A percentile compares a stretch with the other conserved stretches of the same genome.
phyloP scores from a whole-genome alignment of 2,888 invertebrate genomes.

The Microctonus aethiopoides region DNA sequence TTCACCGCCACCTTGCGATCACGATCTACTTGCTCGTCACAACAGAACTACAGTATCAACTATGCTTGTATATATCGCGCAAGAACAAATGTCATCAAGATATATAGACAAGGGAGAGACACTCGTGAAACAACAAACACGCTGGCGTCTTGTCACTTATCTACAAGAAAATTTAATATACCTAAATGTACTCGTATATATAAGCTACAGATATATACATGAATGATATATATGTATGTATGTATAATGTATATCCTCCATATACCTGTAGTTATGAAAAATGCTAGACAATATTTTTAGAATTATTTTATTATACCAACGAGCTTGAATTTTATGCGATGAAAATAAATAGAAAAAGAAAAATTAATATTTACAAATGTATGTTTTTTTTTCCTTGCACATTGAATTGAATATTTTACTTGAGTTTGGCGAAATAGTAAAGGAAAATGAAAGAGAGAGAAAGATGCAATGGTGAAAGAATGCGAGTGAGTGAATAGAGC shows the following conservation, averaged over 20 bases:
- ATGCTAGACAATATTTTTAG: not conserved
- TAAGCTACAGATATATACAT: no score
- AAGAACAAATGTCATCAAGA: conserved; percentile 15
- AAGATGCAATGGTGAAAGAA: not conserved
- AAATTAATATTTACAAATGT: conserved; percentile 6
- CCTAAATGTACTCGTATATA: no score
- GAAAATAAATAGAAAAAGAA: not conserved
- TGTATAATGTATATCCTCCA: no score
- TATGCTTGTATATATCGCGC: not conserved
- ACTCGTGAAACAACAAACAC: conserved; percentile 39
- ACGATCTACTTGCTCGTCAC: conserved; percentile 40
- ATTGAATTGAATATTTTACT: conserved; percentile 3
- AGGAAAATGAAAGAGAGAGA: not conserved
- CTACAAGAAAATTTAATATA: not conserved
- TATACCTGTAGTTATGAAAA: no score
- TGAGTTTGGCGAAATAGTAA: conserved; percentile 5
- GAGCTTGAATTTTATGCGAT: not conserved
- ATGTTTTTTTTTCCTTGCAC: not conserved
- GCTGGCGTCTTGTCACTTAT: conserved; percentile 44
- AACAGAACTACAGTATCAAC: conserved; percentile 11
- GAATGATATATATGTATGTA: no score
- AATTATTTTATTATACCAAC: not conserved
- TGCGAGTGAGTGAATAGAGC: not conserved
- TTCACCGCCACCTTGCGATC: conserved; percentile 47
- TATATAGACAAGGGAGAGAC: not conserved